These are phyloP conservation scores for Nesidiocoris tenuis DNA, from an alignment of 2,888 invertebrate species.

Conservation along the genomic window DNA sequence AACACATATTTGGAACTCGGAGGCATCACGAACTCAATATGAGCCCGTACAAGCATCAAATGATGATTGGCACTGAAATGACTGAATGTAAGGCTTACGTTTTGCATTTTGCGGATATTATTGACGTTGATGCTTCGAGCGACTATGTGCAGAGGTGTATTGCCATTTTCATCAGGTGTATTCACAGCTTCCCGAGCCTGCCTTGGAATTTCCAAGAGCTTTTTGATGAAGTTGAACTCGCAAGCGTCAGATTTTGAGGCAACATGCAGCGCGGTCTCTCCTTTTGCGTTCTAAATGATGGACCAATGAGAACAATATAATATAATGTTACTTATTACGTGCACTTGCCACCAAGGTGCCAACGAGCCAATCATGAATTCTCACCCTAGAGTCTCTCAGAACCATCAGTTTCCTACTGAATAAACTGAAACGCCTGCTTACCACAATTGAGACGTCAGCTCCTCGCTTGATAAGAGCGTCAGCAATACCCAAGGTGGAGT, in stretches of 20 bases:
- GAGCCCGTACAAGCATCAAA: no score
- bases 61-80: no score
- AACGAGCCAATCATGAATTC: no score
- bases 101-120: conserved; percentile 11
- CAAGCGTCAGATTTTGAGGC: conserved; percentile 19
- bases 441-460: conserved; percentile 10
- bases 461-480: conserved; percentile 14
- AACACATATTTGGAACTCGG: not conserved
- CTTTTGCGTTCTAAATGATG: conserved; percentile 2
- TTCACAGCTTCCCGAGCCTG: conserved; percentile 8
- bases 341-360: no score
- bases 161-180: conserved; percentile 12
- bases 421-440: no score
- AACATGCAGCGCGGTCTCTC: conserved; percentile 24
- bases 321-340: no score
- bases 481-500: conserved; percentile 7
- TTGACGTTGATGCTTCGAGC: not conserved
- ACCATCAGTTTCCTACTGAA: no score
- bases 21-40: no score
- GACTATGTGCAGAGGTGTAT: conserved; percentile 25
- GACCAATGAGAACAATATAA: not conserved
- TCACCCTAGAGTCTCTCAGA: no score
- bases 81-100: no score
- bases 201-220: conserved; percentile 17
- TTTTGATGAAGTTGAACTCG: conserved; percentile 16